Conservation (phyloP, 2,113 vertebrate genomes). For the Notechis scutatus region DNA sequence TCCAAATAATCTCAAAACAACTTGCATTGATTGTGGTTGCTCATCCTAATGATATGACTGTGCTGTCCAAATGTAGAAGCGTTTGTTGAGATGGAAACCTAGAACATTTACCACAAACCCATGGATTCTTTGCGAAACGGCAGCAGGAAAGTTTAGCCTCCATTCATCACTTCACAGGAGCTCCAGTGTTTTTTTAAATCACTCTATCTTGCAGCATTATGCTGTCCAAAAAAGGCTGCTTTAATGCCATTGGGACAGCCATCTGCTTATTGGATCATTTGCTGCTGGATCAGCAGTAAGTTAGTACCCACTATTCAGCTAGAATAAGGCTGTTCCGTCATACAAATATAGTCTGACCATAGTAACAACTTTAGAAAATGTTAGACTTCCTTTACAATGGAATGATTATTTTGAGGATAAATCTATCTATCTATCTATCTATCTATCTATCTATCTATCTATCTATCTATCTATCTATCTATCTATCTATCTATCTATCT, state of each 20-base stretch:
- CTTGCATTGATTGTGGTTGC: background rate
- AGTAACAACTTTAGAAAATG: slow-evolving; percentile 66
- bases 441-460: too few relatives aligned
- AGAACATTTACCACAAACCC: background rate
- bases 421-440: slow-evolving; percentile 49
- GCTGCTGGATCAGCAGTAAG: background rate
- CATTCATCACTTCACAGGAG: background rate
- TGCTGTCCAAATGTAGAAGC: background rate
- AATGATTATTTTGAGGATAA: slow-evolving; percentile 65
- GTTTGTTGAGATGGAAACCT: background rate
- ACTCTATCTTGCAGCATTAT: background rate
- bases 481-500: too few relatives aligned
- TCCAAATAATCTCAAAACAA: background rate
- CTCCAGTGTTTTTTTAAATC: background rate
- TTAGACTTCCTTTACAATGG: slow-evolving; percentile 61
- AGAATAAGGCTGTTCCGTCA: background rate
- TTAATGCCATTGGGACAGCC: background rate
- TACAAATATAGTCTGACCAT: background rate
- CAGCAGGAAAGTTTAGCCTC: background rate
- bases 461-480: too few relatives aligned
- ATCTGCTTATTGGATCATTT: background rate
- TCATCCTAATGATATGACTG: background rate
- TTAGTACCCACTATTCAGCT: background rate
- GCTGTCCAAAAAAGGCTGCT: background rate
- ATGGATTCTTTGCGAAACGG: background rate